A percentile compares a stretch with the other conserved stretches of the same genome.
Evolutionary conservation across 2,888 invertebrate genomes (phyloP).

Genomic region (Helleia helle): DNA sequence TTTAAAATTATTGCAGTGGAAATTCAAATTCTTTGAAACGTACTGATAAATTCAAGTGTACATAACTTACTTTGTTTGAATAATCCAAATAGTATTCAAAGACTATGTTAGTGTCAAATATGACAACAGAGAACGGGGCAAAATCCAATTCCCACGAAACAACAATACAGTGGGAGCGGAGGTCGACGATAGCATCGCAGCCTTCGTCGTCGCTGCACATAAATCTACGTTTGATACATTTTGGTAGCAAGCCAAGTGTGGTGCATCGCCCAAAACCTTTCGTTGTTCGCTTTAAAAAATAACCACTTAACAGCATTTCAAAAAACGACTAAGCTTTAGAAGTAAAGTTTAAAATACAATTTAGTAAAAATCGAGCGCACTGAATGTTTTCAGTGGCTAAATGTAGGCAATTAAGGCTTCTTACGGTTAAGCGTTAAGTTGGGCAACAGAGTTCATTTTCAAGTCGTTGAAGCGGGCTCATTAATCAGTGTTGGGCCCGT

Average conservation of each 20-base stretch:
- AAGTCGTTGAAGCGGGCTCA: constrained; percentile 49
- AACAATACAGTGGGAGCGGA: constrained; percentile 33
- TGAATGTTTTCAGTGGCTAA: constrained; percentile 25
- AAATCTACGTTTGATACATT: constrained; percentile 70
- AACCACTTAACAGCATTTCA: constrained; percentile 12
- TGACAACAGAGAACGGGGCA: constrained; percentile 29
- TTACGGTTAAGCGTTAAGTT: constrained; percentile 45
- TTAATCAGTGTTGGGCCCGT: constrained; percentile 54
- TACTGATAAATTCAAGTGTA: background rate
- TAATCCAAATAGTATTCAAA: constrained; percentile 10
- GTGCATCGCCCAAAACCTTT: constrained; percentile 19
- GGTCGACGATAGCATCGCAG: constrained; percentile 54
- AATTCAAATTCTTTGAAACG: too few species aligned
- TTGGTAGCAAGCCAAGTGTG: constrained; percentile 65
- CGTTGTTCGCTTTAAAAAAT: constrained; percentile 17
- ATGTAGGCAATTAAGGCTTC: constrained; percentile 52
- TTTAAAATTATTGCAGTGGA: too few species aligned
- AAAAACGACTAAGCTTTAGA: background rate
- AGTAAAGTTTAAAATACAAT: background rate
- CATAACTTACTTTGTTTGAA: background rate
- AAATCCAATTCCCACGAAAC: constrained; percentile 46
- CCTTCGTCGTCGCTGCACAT: constrained; percentile 60
- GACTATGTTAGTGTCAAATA: constrained; percentile 27
- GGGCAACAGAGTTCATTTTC: constrained; percentile 64
- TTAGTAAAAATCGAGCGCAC: background rate